Percentiles rank a stretch among this genome's conserved stretches.
Evolutionary conservation across 2,797 vertebrate species (phyloP).

Genomic region (Denticeps clupeoides): DNA sequence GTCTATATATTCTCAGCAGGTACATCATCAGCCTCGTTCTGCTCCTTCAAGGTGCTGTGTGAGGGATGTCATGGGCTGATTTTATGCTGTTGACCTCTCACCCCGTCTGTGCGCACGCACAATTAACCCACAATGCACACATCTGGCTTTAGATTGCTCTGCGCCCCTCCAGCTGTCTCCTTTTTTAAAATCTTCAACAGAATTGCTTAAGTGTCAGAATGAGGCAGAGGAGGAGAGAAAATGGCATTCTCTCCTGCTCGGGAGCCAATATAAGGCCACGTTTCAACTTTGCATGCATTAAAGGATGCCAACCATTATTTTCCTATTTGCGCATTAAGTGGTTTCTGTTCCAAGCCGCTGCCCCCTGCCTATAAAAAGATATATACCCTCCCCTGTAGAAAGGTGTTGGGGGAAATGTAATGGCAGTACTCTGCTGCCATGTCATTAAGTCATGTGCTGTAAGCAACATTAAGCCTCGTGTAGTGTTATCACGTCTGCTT

Average conservation of each 20-base stretch:
- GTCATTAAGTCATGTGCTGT: no score
- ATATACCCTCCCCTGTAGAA: neutral
- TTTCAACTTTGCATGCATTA: conserved; percentile 23
- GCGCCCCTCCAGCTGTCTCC: conserved; percentile 4
- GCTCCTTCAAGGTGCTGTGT: no score
- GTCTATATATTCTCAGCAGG: neutral
- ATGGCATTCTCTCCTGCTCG: conserved; percentile 25
- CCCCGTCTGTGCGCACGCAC: neutral
- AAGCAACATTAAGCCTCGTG: conserved; percentile 9
- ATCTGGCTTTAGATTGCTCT: conserved; percentile 20
- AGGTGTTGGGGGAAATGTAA: neutral
- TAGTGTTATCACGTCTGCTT: no score
- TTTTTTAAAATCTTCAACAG: conserved; percentile 15
- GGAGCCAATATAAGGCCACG: conserved; percentile 28
- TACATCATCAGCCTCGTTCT: neutral
- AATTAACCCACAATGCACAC: conserved; percentile 13
- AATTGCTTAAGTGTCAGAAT: conserved; percentile 24
- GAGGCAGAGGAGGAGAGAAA: conserved; percentile 17
- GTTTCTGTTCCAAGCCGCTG: conserved; percentile 13
- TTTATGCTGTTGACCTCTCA: conserved; percentile 13
- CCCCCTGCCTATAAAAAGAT: neutral
- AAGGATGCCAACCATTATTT: conserved; percentile 27
- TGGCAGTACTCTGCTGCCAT: no score
- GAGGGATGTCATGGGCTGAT: no score
- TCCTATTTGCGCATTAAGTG: conserved; percentile 17